Evolutionary conservation across 2,888 invertebrate genomes (phyloP).

Genomic region (Germaria angustata): DNA sequence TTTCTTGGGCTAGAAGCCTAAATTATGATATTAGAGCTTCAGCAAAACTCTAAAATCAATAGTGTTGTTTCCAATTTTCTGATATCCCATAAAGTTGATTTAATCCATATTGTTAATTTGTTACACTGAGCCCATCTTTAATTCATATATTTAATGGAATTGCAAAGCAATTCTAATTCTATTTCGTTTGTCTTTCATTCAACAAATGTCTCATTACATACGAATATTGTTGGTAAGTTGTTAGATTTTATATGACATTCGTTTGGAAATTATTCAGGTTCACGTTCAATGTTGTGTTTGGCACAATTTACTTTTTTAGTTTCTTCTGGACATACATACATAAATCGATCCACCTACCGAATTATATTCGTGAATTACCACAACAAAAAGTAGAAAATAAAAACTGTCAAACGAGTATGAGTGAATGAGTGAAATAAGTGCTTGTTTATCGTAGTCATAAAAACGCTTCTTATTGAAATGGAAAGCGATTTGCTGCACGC

Average conservation of each 20-base stretch:
- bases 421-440: neutral
- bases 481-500: slow-evolving; percentile 63
- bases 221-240: slow-evolving; percentile 9
- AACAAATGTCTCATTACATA: slow-evolving; percentile 2
- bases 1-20: too few relatives aligned
- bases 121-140: too few relatives aligned
- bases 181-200: neutral
- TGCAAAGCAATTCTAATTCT: slow-evolving; percentile 19
- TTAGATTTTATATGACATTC: slow-evolving; percentile 47
- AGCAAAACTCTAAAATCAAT: too few relatives aligned
- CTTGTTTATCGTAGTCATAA: slow-evolving; percentile 2
- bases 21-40: too few relatives aligned
- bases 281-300: slow-evolving; percentile 57
- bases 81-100: too few relatives aligned
- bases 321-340: neutral
- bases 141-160: neutral
- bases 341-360: slow-evolving; percentile 42
- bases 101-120: too few relatives aligned
- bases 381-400: neutral
- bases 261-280: slow-evolving; percentile 56
- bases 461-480: slow-evolving; percentile 37
- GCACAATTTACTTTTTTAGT: slow-evolving; percentile 12
- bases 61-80: too few relatives aligned
- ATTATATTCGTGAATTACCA: slow-evolving; percentile 30
- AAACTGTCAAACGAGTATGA: slow-evolving; percentile 12